Percentiles rank a stretch among this genome's conserved stretches.
These are phyloP conservation scores for Lasioglossum zephyrum DNA, from an alignment of 2,888 invertebrate genomes.

Conservation along the genomic window DNA sequence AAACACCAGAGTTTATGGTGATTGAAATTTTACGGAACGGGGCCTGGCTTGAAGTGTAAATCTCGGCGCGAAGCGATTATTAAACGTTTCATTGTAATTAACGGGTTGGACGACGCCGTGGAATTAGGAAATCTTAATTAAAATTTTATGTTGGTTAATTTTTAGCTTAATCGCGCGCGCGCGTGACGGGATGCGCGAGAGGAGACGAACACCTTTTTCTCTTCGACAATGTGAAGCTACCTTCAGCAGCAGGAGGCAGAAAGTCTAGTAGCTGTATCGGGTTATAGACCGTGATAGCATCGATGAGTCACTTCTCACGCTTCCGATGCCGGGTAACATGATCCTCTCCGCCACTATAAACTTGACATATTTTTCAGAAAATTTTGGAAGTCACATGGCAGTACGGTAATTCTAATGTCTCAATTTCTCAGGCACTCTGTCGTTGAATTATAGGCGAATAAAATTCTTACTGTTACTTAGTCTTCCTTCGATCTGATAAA, in stretches of 20 bases:
- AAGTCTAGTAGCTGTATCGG: constrained; percentile 13
- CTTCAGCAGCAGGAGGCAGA: not conserved
- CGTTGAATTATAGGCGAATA: not conserved
- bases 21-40: constrained; percentile 78
- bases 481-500: not conserved
- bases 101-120: constrained; percentile 47
- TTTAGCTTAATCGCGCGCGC: constrained; percentile 59
- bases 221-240: not conserved
- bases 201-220: not conserved
- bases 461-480: not conserved
- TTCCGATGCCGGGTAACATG: constrained; percentile 5
- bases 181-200: constrained; percentile 68
- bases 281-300: constrained; percentile 30
- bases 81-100: constrained; percentile 73
- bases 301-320: not conserved
- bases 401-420: not conserved
- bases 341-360: not conserved
- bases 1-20: constrained; percentile 73
- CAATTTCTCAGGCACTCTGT: not conserved
- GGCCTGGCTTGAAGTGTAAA: constrained; percentile 53
- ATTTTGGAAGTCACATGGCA: not conserved
- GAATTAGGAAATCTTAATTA: constrained; percentile 78
- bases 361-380: not conserved
- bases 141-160: constrained; percentile 78
- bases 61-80: constrained; percentile 64